Percentiles rank a stretch among this genome's conserved stretches.
Evolutionary conservation across 2,797 vertebrate species (phyloP).

Genomic region (Crenichthys baileyi): DNA sequence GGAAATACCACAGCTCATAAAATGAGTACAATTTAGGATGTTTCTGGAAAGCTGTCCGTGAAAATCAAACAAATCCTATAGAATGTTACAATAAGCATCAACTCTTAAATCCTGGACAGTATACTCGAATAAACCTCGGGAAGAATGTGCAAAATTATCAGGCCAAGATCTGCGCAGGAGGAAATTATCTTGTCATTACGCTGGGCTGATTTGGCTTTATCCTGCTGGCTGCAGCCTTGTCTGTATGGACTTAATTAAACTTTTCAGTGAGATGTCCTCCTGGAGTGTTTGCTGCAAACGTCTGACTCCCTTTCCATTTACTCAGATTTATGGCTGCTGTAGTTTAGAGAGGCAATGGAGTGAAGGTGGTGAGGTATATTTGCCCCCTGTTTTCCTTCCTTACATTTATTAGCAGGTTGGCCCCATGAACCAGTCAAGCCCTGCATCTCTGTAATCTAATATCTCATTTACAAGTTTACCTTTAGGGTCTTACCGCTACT

Average conservation of each 20-base stretch:
- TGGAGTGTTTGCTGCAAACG: slow-evolving; percentile 52
- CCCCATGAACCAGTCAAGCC: slow-evolving; percentile 15
- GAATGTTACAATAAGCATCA: background rate
- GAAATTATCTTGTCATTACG: slow-evolving; percentile 58
- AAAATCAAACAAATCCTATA: slow-evolving; percentile 11
- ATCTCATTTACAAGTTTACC: slow-evolving; percentile 37
- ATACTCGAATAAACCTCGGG: slow-evolving; percentile 29
- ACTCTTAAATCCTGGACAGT: slow-evolving; percentile 6
- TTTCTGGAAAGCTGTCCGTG: slow-evolving; percentile 3
- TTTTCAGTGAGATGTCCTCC: slow-evolving; percentile 63
- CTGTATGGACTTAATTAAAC: slow-evolving; percentile 69
- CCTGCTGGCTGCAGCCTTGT: slow-evolving; percentile 46
- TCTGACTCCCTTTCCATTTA: slow-evolving; percentile 57
- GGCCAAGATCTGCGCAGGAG: slow-evolving; percentile 47
- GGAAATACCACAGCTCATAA: slow-evolving; percentile 22
- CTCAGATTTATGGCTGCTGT: slow-evolving; percentile 56
- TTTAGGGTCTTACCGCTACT: slow-evolving; percentile 13
- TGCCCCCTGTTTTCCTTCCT: slow-evolving; percentile 18
- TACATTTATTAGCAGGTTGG: slow-evolving; percentile 33
- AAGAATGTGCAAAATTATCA: slow-evolving; percentile 48
- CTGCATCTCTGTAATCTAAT: slow-evolving; percentile 39
- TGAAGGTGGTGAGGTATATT: slow-evolving; percentile 13
- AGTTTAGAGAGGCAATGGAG: slow-evolving; percentile 42
- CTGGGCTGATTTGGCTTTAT: slow-evolving; percentile 52
- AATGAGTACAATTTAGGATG: slow-evolving; percentile 7